Base-by-base conservation (phyloP, 92 coral and sea anemone species). In the Epizoanthus illoricatus region DNA sequence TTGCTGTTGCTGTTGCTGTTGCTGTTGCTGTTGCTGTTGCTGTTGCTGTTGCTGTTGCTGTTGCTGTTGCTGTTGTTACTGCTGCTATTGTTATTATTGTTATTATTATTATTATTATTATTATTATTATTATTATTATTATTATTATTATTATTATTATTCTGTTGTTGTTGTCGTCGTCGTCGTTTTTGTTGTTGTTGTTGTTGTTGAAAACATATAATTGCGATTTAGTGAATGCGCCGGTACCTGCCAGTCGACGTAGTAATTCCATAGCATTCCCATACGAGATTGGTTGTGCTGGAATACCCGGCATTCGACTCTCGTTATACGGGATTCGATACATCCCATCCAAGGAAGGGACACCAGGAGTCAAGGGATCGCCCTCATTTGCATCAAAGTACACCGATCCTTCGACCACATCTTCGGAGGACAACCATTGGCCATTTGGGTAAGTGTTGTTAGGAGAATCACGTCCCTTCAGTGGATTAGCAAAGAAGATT, bases 221-320 rank as follows among this genome's bases (percentile, higher is more conserved):
- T 45, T 10, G 7, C 52, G 52, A 66, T 15, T 66, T 28, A 64
- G 42, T 7, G 45, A 17, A 68, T 16, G 1, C 5, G 23, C 21
- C 42, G 4, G n/a, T 69, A 95, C 99, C 99, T 90, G 86, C 84
- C 85, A 96, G 45, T 63, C 89, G 79, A 18, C 49, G 89, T 12
- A 96, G 86, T 24, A 96, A 74, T 5, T 93, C 91, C 87, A 80
- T 76, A 13, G 99, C 99, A 69, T 85, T 89, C 17, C 90, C 93
- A 84, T 96, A 96, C 19, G 98, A 94, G 58, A 96, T 90, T 23
- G 94, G 90, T 80, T 96, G 99, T 2, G 93, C 91, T 67, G 99
- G 99, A 75, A 96, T 90, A 54, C 74, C 74, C 2, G 93, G 94
- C 9, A 93, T 78, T 12, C 78, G 61, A 41, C 86, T 89, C 62